Evolutionary conservation across 2,888 invertebrate species (phyloP).

Genomic region (Aromia moschata): DNA sequence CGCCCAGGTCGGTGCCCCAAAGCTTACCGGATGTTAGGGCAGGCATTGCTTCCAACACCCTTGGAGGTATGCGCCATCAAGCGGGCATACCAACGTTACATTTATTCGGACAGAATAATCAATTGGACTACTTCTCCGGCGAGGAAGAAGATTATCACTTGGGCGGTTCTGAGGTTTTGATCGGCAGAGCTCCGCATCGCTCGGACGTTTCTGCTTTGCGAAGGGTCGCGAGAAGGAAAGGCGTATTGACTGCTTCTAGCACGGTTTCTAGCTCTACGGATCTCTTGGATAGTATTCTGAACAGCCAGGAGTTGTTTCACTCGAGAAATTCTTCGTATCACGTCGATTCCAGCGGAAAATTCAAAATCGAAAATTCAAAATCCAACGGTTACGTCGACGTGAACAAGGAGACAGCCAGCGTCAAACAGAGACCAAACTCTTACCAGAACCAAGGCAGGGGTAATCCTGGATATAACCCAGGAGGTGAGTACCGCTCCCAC

Average conservation of each 20-base stretch:
- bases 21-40: constrained; percentile 56
- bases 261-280: constrained; percentile 65
- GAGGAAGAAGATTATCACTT: constrained; percentile 39
- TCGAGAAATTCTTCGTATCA: constrained; percentile 70
- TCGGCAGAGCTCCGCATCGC: constrained; percentile 61
- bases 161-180: constrained; percentile 37
- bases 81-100: constrained; percentile 68
- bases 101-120: constrained; percentile 74
- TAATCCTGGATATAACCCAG: background rate
- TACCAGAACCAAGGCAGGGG: constrained; percentile 23
- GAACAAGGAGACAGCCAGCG: constrained; percentile 26
- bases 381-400: constrained; percentile 31
- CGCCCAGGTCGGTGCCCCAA: constrained; percentile 55
- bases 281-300: constrained; percentile 75
- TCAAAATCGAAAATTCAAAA: constrained; percentile 63
- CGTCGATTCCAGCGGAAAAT: constrained; percentile 70
- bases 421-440: constrained; percentile 31
- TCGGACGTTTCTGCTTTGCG: constrained; percentile 58
- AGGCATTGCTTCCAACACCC: constrained; percentile 36
- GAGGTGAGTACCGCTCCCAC: constrained; percentile 34
- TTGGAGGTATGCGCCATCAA: constrained; percentile 50
- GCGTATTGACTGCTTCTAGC: constrained; percentile 56
- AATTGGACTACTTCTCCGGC: constrained; percentile 74
- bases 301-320: constrained; percentile 76
- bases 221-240: constrained; percentile 62